Evolutionary conservation across 2,797 vertebrate genomes (phyloP).

Genomic region (Aldrovandia affinis): DNA sequence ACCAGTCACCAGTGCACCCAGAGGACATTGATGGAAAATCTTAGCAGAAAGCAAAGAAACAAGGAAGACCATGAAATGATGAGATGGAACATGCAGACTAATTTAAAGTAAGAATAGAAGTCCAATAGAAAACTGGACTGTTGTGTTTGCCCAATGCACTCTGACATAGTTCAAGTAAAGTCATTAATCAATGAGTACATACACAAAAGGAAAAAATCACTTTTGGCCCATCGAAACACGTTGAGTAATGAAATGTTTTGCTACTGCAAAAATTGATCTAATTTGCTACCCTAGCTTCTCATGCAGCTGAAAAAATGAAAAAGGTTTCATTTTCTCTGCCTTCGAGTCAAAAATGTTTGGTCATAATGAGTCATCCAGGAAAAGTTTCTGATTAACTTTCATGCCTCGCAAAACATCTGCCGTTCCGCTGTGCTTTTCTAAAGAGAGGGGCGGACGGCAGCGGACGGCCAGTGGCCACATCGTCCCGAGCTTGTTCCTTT

Average conservation of each 20-base stretch:
- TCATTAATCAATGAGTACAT: not conserved
- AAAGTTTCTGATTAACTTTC: constrained; percentile 29
- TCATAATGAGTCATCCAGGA: constrained; percentile 28
- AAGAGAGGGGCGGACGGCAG: not conserved
- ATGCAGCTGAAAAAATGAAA: constrained; percentile 9
- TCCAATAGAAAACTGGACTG: no score
- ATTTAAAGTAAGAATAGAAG: no score
- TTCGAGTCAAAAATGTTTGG: constrained; percentile 13
- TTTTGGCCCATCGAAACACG: not conserved
- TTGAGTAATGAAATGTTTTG: not conserved
- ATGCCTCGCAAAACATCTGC: constrained; percentile 20
- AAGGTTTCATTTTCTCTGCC: not conserved
- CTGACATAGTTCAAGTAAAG: no score
- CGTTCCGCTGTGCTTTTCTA: not conserved
- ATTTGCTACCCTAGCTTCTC: constrained; percentile 12
- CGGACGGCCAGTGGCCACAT: not conserved
- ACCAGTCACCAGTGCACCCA: no score
- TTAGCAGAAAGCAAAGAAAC: no score
- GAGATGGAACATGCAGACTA: no score
- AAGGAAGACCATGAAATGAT: no score
- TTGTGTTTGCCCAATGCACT: no score
- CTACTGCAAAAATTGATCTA: not conserved
- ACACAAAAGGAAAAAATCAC: not conserved
- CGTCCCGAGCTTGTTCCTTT: constrained; percentile 16
- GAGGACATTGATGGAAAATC: no score